Evolutionary conservation across 2,113 vertebrate genomes (phyloP), one percentile per base, ranked within the genome.

Genomic region (Sinocyclocheilus maitianheensis): DNA sequence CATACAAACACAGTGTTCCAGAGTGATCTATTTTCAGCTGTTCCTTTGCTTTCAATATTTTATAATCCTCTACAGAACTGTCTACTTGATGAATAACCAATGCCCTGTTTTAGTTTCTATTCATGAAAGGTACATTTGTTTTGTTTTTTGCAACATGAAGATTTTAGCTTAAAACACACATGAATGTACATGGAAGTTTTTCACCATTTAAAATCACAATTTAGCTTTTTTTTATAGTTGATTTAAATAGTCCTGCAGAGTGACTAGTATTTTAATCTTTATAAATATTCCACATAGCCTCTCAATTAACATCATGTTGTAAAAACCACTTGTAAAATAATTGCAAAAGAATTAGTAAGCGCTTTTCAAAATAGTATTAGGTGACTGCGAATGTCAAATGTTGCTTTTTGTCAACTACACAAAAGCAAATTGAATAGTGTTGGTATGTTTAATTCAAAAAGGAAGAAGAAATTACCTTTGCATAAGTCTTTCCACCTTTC

Each of bases 401-500:
- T 12, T 74, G 71, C 20, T 37, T 40, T 18, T 37, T 40, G 34
- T 71, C 18, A 74, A 22, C 20, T 43, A 12, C 37, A n/a, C 60
- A 22, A 4, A 74, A 74, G 5, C 5, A 74, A 43, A 74, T 0
- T 46, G 11, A 74, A 74, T 46, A 46, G 40, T n/a, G 37, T n/a
- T 74, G 10, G 71, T 6, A 74, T 74, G 37, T 67, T 9, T 22
- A 43, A 48, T 34, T 30, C 8, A 67, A n/a, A 71, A 77, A 48
- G 37, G 20, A 13, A 46, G 34, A 74, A 65, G 55, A 22, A 62
- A 46, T 89, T 96, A 99, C 98, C 97, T 99, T 99, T 93, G 97
- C 97, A 86, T 96, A 99, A 3, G 98, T 92, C 90, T 98, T 99
- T 87, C 98, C 98, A 81, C 98, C 98, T 94, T 99, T 99, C 90